These are phyloP conservation scores for Hipposideros larvatus DNA, from an alignment of 2,797 vertebrate genomes.

Conservation along the genomic window DNA sequence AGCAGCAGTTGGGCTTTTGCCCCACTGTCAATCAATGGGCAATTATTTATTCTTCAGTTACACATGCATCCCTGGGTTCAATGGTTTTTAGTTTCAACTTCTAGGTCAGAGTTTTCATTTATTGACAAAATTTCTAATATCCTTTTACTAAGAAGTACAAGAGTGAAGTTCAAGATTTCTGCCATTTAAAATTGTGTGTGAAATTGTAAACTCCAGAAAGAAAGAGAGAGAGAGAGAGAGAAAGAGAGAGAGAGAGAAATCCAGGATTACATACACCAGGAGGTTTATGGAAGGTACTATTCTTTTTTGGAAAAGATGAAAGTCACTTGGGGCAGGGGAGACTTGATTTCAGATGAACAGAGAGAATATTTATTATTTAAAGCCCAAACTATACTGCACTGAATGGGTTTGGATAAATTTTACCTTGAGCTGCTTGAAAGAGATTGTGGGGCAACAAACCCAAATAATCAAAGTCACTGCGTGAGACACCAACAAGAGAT, in stretches of 20 bases:
- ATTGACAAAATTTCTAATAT: constrained; percentile 65
- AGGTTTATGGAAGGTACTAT: background rate
- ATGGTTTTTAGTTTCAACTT: constrained; percentile 67
- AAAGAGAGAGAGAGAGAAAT: background rate
- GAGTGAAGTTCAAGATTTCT: constrained; percentile 32
- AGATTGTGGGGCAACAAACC: background rate
- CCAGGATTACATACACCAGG: background rate
- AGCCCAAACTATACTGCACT: background rate
- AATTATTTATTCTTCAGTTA: constrained; percentile 68
- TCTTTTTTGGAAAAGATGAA: constrained; percentile 57
- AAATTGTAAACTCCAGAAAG: constrained; percentile 35
- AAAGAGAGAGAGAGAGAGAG: background rate
- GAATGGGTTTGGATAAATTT: constrained; percentile 49
- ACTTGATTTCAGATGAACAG: constrained; percentile 58
- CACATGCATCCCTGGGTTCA: background rate
- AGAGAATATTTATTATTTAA: constrained; percentile 65
- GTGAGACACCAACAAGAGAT: background rate
- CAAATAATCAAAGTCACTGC: constrained; percentile 54
- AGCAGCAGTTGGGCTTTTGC: constrained; percentile 64
- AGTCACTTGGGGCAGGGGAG: background rate
- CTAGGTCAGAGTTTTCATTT: constrained; percentile 65
- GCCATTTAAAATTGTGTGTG: constrained; percentile 37
- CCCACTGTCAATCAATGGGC: constrained; percentile 60
- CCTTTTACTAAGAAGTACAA: constrained; percentile 61
- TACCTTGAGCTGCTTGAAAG: constrained; percentile 51